phyloP scores from a whole-genome alignment of 2,888 invertebrate species.

The Pardosa pseudoannulata region DNA sequence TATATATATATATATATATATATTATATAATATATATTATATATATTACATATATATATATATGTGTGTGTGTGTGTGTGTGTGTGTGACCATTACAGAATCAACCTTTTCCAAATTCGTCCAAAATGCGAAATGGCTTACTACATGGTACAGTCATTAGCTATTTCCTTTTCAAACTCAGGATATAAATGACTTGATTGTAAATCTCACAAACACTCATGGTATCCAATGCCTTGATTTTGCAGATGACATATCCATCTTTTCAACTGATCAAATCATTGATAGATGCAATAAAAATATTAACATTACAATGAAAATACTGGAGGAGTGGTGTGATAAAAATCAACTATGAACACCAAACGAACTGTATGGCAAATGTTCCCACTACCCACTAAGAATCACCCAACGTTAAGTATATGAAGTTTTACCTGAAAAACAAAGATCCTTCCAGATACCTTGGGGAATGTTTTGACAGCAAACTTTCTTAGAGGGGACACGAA shows the following conservation, averaged over 20 bases:
- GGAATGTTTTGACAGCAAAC: background rate
- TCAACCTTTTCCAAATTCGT: no score
- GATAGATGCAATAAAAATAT: background rate
- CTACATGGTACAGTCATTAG: background rate
- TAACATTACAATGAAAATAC: background rate
- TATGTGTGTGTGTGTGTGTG: no score
- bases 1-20: no score
- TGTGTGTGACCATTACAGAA: no score
- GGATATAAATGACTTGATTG: slow-evolving; percentile 4
- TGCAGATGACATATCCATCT: background rate
- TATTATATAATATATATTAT: no score
- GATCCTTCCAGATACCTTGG: background rate
- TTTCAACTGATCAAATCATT: background rate
- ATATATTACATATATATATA: no score
- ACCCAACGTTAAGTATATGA: background rate
- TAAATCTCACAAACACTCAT: background rate
- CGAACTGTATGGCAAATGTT: background rate
- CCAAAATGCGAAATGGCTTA: background rate
- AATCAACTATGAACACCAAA: background rate
- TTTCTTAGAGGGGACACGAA: background rate
- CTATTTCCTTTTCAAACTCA: slow-evolving; percentile 20
- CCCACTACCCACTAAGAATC: background rate
- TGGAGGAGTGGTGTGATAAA: background rate
- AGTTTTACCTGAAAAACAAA: background rate
- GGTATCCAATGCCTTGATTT: slow-evolving; percentile 11